These are phyloP conservation scores for Dermatemys mawii DNA, from an alignment of 2,113 vertebrate species.

Conservation along the genomic window DNA sequence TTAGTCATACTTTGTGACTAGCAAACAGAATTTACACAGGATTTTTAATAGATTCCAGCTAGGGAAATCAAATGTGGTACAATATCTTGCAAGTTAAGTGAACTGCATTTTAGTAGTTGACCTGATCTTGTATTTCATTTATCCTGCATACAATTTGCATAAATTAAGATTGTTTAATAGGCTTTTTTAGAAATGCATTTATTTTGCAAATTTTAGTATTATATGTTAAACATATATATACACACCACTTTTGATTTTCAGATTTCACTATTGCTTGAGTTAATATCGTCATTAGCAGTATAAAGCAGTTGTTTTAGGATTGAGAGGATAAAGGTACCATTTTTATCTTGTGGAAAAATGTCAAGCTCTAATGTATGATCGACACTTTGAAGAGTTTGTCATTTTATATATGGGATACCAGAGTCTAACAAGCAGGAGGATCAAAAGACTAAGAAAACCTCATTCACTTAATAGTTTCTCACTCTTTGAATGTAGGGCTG, in stretches of 20 bases:
- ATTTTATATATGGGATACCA: not conserved
- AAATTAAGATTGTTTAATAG: not conserved
- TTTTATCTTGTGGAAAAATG: not conserved
- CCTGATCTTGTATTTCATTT: constrained; percentile 54
- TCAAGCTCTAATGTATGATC: not conserved
- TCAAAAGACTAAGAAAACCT: not conserved
- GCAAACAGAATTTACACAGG: constrained; percentile 1
- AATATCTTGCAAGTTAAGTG: constrained; percentile 37
- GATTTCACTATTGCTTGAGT: constrained; percentile 61
- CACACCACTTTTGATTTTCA: constrained; percentile 55
- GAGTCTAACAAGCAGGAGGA: not conserved
- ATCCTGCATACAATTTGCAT: constrained; percentile 18
- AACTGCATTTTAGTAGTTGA: constrained; percentile 39
- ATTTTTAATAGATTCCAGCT: not conserved
- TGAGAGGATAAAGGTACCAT: constrained; percentile 1
- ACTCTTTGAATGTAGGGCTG: not conserved
- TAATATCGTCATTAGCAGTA: constrained; percentile 23
- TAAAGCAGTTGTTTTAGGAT: constrained; percentile 28
- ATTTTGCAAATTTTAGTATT: constrained; percentile 35
- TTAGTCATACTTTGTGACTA: not conserved
- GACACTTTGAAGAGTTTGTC: not conserved
- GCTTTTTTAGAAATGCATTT: not conserved
- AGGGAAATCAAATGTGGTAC: constrained; percentile 44
- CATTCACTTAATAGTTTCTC: not conserved
- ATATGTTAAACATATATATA: constrained; percentile 52